A percentile compares a stretch with the other conserved stretches of the same genome.
These are phyloP conservation scores for Lagopus muta DNA, from an alignment of 2,113 vertebrate genomes.

Conservation along the genomic window DNA sequence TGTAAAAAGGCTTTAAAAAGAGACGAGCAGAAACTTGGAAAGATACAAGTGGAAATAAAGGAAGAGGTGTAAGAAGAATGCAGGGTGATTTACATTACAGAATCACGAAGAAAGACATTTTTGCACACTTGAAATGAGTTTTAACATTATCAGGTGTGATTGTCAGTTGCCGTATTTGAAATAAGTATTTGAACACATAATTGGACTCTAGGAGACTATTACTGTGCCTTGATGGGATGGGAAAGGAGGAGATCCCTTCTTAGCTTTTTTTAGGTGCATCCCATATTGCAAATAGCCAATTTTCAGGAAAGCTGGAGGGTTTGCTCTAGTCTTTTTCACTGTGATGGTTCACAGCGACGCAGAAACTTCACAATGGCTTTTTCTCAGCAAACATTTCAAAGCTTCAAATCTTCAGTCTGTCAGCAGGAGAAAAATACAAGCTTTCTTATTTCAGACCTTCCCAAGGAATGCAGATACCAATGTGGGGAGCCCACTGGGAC, in stretches of 20 bases:
- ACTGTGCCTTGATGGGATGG: neutral
- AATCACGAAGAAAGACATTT: neutral
- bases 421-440: neutral
- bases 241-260: neutral
- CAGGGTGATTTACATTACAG: neutral
- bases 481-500: neutral
- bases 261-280: neutral
- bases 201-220: neutral
- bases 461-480: neutral
- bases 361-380: neutral
- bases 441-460: neutral
- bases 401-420: neutral
- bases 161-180: neutral
- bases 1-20: neutral
- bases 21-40: neutral
- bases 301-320: neutral
- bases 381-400: neutral
- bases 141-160: neutral
- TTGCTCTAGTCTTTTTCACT: neutral
- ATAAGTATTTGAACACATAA: rapidly evolving
- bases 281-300: neutral
- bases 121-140: neutral
- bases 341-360: neutral
- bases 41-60: neutral
- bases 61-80: neutral